Conservation (phyloP, 2,888 invertebrate genomes). For the Rambutsinella grinnellia region DNA sequence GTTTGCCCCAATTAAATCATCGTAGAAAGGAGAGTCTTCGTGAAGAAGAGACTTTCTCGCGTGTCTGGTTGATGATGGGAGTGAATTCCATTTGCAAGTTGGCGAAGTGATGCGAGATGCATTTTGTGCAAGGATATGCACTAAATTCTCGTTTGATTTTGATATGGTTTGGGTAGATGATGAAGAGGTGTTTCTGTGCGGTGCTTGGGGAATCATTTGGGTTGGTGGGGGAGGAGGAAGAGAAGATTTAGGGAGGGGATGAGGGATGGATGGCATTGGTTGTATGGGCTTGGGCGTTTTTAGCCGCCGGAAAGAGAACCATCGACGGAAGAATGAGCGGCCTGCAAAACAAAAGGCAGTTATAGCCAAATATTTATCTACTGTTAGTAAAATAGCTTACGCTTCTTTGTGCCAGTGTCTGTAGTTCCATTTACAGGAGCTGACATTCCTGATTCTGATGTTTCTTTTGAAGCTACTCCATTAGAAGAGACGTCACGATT, state of each 20-base stretch:
- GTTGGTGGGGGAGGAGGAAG: neutral
- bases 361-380: neutral
- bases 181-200: neutral
- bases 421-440: no score
- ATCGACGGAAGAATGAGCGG: constrained; percentile 46
- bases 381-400: constrained; percentile 1
- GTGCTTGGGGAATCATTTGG: neutral
- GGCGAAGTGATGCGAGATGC: neutral
- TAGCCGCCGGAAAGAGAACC: constrained; percentile 51
- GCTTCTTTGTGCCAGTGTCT: neutral
- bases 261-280: constrained; percentile 1
- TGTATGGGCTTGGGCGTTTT: neutral
- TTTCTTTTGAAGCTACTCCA: no score
- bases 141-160: neutral
- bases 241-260: neutral
- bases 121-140: neutral
- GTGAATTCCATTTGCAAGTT: constrained; percentile 31
- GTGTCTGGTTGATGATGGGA: neutral
- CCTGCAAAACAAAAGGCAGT: constrained; percentile 14
- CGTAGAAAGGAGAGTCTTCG: constrained; percentile 22
- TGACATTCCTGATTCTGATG: no score
- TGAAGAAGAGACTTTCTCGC: constrained; percentile 14
- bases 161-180: neutral
- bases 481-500: no score
- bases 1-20: neutral